phyloP scores from a whole-genome alignment of 2,797 vertebrate species.

The Amniataba percoides region DNA sequence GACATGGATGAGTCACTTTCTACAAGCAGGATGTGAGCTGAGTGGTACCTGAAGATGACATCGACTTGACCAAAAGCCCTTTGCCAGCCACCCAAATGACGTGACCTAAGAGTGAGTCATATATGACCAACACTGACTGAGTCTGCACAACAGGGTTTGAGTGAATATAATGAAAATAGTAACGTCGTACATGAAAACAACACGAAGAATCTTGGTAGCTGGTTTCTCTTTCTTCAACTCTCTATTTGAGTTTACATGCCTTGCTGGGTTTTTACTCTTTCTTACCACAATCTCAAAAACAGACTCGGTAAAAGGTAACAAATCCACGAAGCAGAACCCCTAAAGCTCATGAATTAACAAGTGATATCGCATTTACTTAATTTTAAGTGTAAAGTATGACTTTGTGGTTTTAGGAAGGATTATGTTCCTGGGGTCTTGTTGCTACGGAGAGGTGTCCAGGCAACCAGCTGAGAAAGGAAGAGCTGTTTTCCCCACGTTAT shows the following conservation, averaged over 20 bases:
- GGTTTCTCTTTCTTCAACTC: conserved; percentile 25
- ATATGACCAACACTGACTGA: conserved; percentile 2
- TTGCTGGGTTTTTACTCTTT: conserved; percentile 27
- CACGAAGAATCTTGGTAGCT: neutral
- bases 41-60: conserved; percentile 20
- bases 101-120: conserved; percentile 44
- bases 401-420: no score
- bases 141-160: conserved; percentile 6
- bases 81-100: conserved; percentile 11
- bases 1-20: conserved; percentile 18
- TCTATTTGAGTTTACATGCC: conserved; percentile 28
- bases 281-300: conserved; percentile 12
- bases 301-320: neutral
- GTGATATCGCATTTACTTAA: no score
- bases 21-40: conserved; percentile 9
- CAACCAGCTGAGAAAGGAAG: neutral
- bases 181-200: neutral
- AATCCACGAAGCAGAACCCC: no score
- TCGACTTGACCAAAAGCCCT: conserved; percentile 17
- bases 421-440: no score
- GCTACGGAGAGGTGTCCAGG: neutral
- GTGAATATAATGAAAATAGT: conserved; percentile 14
- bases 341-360: no score
- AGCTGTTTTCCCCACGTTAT: neutral
- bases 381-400: no score